Conservation (phyloP, 92 coral and sea anemone genomes). For the Plumapathes pennacea region DNA sequence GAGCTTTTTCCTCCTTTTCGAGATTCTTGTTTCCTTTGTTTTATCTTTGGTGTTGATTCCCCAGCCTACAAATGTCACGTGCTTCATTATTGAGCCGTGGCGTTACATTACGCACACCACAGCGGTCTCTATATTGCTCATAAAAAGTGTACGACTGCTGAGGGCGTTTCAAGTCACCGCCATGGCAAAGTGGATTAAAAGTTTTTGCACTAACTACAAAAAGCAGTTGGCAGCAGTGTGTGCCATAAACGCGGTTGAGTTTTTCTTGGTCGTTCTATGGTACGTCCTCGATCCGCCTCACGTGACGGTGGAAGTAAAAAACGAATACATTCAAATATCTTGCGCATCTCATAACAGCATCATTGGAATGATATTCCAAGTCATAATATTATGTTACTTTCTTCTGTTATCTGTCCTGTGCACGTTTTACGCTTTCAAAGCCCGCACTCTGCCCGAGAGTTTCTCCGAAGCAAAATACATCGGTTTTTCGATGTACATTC, state of each 20-base stretch:
- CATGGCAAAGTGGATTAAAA: constrained; percentile 55
- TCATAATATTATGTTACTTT: constrained; percentile 43
- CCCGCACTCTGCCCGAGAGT: constrained; percentile 64
- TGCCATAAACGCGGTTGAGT: constrained; percentile 40
- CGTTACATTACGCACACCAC: constrained; percentile 53
- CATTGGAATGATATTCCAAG: constrained; percentile 34
- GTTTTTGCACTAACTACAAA: constrained; percentile 27
- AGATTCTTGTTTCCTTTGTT: constrained; percentile 44
- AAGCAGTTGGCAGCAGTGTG: constrained; percentile 39
- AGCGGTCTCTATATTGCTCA: constrained; percentile 59
- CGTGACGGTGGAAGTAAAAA: constrained; percentile 40
- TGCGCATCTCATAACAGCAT: constrained; percentile 46
- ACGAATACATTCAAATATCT: constrained; percentile 28
- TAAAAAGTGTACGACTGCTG: constrained; percentile 62
- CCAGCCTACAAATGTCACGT: constrained; percentile 38
- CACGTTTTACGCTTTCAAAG: constrained; percentile 63
- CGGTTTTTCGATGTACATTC: constrained; percentile 63
- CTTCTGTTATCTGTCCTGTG: constrained; percentile 50
- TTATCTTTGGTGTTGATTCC: constrained; percentile 48
- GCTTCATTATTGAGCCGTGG: constrained; percentile 57
- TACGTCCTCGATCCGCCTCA: constrained; percentile 47
- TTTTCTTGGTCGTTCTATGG: constrained; percentile 53
- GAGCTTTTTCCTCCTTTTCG: constrained; percentile 27
- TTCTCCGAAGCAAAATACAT: constrained; percentile 68
- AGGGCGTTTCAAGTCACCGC: constrained; percentile 65